Base-by-base conservation (phyloP, 2,113 vertebrate species). In the Edolisoma coerulescens region DNA sequence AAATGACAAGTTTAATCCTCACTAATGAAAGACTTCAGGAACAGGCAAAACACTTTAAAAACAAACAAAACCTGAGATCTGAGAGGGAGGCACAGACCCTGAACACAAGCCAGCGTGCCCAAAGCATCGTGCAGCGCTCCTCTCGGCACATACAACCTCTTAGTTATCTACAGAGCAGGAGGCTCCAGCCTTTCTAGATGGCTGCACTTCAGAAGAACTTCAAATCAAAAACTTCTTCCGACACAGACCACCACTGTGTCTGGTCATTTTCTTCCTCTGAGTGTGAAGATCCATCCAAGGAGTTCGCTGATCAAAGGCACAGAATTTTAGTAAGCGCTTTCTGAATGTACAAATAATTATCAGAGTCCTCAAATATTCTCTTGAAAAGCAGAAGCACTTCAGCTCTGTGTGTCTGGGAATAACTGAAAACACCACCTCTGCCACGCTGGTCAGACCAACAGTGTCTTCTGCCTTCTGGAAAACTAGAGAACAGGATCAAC, bases 71-170 rank as follows among this genome's bases (percentile, higher is more conserved):
- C 39, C 26, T 73, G 39, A 74, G n/a, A n/a, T 35, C 20, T 13
- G 42, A 35, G 35, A 39, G 15, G 9, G 49, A 37, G 39, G 37
- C 2, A 4, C 5, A 13, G 6, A 19, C 24, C 68, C 47, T 54
- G 42, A 71, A 35, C 37, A 63, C 32, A 68, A 52, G 42, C n/a
- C 77, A 85, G 41, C 0, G 0, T 49, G 32, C 41, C 73, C 49
- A 77, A 88, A 80, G 39, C 49, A 16, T 27, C 0, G 0, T 6
- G 2, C n/a, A 81, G 18, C 0, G 0, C 30, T 82, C 20, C 44
- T 41, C 30, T 42, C 3, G 0, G 37, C 74, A 59, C 24, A 12
- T 3, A 19, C 1, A 35, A 44, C 8, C 47, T 89, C 15, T 61
- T 33, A 41, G 57, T 35, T 39, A 18, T 63, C 35, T 71, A 49